phyloP scores from a whole-genome alignment of 2,888 invertebrate genomes.

The Orthosia incerta region DNA sequence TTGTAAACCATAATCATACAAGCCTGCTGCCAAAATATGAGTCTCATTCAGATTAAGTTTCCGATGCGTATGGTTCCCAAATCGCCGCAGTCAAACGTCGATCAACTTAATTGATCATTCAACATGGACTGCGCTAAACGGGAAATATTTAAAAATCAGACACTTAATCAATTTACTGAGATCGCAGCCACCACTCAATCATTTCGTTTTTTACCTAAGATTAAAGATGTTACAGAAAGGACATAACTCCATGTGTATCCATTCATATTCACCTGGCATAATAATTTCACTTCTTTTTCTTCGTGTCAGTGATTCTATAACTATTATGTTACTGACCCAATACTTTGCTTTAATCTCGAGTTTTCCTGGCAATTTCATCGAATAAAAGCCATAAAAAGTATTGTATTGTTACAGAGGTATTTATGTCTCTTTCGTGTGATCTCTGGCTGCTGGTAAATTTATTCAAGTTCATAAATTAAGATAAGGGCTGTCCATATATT shows the following conservation, averaged over 20 bases:
- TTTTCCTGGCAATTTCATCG: conserved; percentile 10
- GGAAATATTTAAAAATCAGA: conserved; percentile 84
- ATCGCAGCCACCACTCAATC: conserved; percentile 85
- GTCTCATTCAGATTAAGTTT: conserved; percentile 71
- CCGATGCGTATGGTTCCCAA: conserved; percentile 73
- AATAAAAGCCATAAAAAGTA: conserved; percentile 37
- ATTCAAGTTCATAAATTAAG: conserved; percentile 54
- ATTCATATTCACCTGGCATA: no score
- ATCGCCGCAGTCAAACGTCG: conserved; percentile 79
- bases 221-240: conserved; percentile 49
- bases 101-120: conserved; percentile 89
- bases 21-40: conserved; percentile 59
- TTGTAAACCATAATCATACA: conserved; percentile 34
- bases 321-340: no score
- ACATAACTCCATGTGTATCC: no score
- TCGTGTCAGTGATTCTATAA: no score
- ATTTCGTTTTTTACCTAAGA: conserved; percentile 68
- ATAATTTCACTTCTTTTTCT: no score
- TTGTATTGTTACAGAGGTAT: conserved; percentile 17
- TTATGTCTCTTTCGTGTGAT: conserved; percentile 51
- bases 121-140: conserved; percentile 75
- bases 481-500: conserved; percentile 41
- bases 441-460: conserved; percentile 29
- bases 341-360: no score
- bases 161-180: conserved; percentile 87